A percentile compares a stretch with the other conserved stretches of the same genome.
Conservation (phyloP, 2,113 vertebrate species). For the Anolis sagrei region DNA sequence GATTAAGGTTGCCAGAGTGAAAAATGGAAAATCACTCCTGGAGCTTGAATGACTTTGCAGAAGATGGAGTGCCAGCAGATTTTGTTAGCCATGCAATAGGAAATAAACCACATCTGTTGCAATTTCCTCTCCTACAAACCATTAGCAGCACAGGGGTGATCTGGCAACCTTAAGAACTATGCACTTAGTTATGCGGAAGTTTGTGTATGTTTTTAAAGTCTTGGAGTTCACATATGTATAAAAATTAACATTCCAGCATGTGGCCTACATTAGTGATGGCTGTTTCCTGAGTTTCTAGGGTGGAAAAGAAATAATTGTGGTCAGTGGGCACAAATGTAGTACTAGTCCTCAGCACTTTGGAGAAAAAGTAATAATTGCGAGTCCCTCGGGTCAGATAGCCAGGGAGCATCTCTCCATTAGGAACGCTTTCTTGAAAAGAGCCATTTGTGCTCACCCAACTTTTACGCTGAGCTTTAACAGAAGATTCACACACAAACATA, state of each 20-base stretch:
- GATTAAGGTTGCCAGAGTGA: too few species aligned
- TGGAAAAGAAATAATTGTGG: neutral
- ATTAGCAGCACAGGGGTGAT: too few species aligned
- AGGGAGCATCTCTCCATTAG: neutral
- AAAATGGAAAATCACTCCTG: too few species aligned
- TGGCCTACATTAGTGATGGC: neutral
- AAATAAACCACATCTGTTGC: too few species aligned
- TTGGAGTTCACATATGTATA: neutral
- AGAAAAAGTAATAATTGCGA: too few species aligned
- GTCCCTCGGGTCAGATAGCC: too few species aligned
- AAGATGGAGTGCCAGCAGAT: too few species aligned
- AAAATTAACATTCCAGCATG: accelerated
- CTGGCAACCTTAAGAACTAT: neutral
- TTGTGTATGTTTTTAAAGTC: neutral
- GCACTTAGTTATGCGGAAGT: accelerated
- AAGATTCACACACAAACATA: neutral
- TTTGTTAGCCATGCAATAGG: too few species aligned
- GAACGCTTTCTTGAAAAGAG: slow-evolving; percentile 21
- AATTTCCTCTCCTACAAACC: too few species aligned
- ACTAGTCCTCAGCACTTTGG: too few species aligned
- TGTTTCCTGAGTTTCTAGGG: neutral
- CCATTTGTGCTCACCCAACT: slow-evolving; percentile 38
- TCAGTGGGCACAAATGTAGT: too few species aligned
- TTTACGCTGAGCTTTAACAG: slow-evolving; percentile 37
- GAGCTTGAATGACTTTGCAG: too few species aligned